Evolutionary conservation across 1,140 invertebrate genomes (phyloP), one percentile per base, ranked within the genome.

Genomic region (Anagrus nilaparvatae): DNA sequence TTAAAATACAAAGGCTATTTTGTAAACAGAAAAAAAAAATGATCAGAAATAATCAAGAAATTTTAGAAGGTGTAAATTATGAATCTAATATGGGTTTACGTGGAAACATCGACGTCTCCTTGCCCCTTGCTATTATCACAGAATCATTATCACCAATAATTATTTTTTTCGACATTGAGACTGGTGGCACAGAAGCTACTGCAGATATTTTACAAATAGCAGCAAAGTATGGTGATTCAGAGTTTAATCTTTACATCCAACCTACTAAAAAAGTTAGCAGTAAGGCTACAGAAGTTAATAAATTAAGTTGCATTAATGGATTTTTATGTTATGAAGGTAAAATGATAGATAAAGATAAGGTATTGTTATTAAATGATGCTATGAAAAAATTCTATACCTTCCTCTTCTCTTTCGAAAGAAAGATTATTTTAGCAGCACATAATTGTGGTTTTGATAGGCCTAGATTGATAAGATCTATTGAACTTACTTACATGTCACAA

Each of bases 191-290:
- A 5, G 12, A 23, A 10, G 14, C 28, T 4, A 36, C 29, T 28
- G 38, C 32, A 27, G 46, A 48, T 35, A 39, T 48, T 32, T 21
- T 48, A 4, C 46, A 48, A 24, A 44, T 44, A 14, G 46, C 42
- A 10, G 46, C 39, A 20, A 41, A 41, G 28, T 39, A 30, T 21
- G 8, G 18, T 9, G 28, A 38, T 28, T 32, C 5, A 14, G 24
- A 31, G 31, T 48, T 48, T 24, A 23, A n/a, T 20, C n/a, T 21
- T 17, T 48, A 48, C 27, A 27, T 48, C 10, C 39, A 43, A 23
- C 37, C 46, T 14, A 43, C 3, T 17, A 35, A 43, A 36, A 40
- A 36, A 35, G 40, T 47, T 10, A 18, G 12, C 4, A 31, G 33
- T 19, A 16, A 33, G 19, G 40, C 40, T 12, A 33, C 27, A 14